Conservation (phyloP, 2,113 vertebrate species). For the Gymnobelideus leadbeateri region DNA sequence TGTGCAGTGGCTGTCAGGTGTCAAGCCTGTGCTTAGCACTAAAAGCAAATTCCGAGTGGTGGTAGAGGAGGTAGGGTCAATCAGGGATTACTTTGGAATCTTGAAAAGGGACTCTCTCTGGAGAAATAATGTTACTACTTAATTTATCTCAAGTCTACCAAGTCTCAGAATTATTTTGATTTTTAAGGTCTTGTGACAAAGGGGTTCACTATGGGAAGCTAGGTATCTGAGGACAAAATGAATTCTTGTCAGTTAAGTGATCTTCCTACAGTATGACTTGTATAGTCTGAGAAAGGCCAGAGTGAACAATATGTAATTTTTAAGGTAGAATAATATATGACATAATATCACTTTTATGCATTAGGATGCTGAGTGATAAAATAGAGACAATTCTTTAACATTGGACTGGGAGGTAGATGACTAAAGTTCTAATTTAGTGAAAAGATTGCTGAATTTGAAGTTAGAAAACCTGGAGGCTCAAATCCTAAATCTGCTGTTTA, state of each 20-base stretch:
- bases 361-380: neutral
- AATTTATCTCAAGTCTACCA: neutral
- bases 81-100: rapidly evolving
- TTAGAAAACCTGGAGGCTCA: neutral
- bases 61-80: conserved; percentile 93
- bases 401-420: neutral
- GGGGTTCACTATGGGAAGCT: neutral
- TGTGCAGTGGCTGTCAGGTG: conserved; percentile 97
- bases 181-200: neutral
- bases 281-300: neutral
- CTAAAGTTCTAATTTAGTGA: neutral
- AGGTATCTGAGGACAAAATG: neutral
- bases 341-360: neutral
- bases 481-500: neutral
- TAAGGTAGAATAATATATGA: neutral
- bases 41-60: conserved; percentile 99
- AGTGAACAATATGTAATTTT: neutral
- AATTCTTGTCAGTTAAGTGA: neutral
- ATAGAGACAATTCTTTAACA: neutral
- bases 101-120: neutral
- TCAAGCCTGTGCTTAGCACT: conserved; percentile 97
- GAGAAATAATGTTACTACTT: neutral
- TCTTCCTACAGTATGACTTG: neutral
- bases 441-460: neutral
- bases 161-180: neutral